Base-by-base conservation (phyloP, 2,888 invertebrate species). In the Spisula solida region DNA sequence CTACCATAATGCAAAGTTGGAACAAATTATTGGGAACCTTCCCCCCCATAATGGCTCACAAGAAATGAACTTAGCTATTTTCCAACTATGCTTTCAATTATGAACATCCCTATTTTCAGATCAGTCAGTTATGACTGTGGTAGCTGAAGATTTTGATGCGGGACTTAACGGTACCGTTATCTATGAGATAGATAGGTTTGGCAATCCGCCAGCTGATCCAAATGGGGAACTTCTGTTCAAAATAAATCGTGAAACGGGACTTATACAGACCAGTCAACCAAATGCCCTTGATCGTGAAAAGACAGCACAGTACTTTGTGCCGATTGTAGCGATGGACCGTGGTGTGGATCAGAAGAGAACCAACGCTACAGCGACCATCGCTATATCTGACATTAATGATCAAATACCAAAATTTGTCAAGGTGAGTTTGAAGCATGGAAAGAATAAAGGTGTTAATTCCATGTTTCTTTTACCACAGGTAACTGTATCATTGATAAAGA, bases 321-420 rank as follows among this genome's bases (percentile, higher is more conserved):
- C 99, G 96, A 99, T 99, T 94, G 98, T 99, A 96, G 99, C 99
- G 0, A 97, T 99, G 90, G 99, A 99, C 87, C 90, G 93, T 25
- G 96, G 95, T 14, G 87, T 88, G 55, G 93, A 86, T 92, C 95
- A 83, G 88, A 93, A 51, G 86, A 91, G 91, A 51, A 96, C 96
- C 5, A 96, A 96, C 0, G 96, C 97, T 78, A 95, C 95, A 31
- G 96, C 97, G 1, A 97, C 96, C 0, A 96, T 97, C 82, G 94
- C 94, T 60, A 95, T 97, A 6, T 93, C 95, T 16, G 97, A 97
- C 93, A 96, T 96, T 87, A 97, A 97, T 93, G 97, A 97, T 92
- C 96, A 97, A 91, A 93, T 95, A 16, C 97, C 97, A 0, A 82
- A 91, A 85, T 94, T 93, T 91, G 90, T 92, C 20, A 85, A 91